Percentiles rank a stretch among this genome's conserved stretches.
Evolutionary conservation across 1,140 invertebrate genomes (phyloP).

Genomic region (Brachionus plicatilis): DNA sequence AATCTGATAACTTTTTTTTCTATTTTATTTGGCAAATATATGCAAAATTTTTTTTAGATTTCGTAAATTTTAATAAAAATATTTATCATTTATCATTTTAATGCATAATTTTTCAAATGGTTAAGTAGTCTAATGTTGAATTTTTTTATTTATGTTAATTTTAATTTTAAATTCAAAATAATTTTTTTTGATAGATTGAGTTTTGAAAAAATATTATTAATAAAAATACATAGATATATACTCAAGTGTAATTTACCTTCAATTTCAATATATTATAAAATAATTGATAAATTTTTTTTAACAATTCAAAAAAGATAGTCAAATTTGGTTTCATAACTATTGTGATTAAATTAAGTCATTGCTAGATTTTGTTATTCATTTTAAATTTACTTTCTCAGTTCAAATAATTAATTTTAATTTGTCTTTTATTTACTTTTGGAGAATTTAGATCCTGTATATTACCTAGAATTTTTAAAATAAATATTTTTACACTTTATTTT

Average conservation of each 20-base stretch:
- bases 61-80: neutral
- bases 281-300: too few relatives aligned
- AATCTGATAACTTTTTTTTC: neutral
- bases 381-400: neutral
- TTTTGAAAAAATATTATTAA: neutral
- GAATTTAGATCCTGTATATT: too few relatives aligned
- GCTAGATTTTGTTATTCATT: neutral
- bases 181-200: neutral
- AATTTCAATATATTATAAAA: too few relatives aligned
- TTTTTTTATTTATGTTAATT: neutral
- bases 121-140: neutral
- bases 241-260: neutral
- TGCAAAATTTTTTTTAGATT: neutral
- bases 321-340: too few relatives aligned
- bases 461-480: too few relatives aligned
- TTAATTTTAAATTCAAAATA: neutral
- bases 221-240: neutral
- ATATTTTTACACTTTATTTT: too few relatives aligned
- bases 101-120: neutral
- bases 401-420: too few relatives aligned
- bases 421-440: too few relatives aligned
- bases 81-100: neutral
- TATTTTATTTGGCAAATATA: neutral
- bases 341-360: too few relatives aligned
- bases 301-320: too few relatives aligned